phyloP scores from a whole-genome alignment of 2,888 invertebrate genomes.

The Limnephilus marmoratus region DNA sequence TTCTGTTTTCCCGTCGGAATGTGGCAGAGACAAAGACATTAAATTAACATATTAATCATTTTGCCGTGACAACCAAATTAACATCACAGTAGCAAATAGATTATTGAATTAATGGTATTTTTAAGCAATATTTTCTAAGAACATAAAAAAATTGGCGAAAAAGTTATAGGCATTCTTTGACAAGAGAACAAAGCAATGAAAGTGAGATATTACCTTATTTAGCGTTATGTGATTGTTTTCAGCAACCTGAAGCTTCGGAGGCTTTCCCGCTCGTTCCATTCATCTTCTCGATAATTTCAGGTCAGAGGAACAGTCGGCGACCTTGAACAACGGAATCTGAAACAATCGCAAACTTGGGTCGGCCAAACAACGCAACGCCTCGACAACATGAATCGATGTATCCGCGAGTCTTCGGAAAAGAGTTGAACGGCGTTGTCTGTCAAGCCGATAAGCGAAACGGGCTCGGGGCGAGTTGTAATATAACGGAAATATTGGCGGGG shows the following conservation, averaged over 20 bases:
- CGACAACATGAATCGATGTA: neutral
- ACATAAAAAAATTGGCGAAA: neutral
- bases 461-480: neutral
- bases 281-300: neutral
- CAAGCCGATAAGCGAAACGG: neutral
- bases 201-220: neutral
- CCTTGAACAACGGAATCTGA: slow-evolving; percentile 4
- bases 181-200: neutral
- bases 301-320: slow-evolving; percentile 11
- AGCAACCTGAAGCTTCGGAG: neutral
- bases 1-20: slow-evolving; percentile 2
- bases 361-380: neutral
- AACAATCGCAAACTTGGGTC: neutral
- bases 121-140: neutral
- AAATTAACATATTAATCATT: neutral
- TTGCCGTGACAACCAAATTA: neutral
- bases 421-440: neutral
- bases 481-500: neutral
- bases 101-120: too few relatives aligned
- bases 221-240: neutral
- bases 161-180: neutral
- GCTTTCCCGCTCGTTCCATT: slow-evolving; percentile 15
- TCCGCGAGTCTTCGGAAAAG: neutral
- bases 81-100: neutral
- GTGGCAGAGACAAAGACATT: neutral